These are phyloP conservation scores for Sarcophaga subvicina DNA, from an alignment of 2,888 invertebrate species.

Conservation along the genomic window DNA sequence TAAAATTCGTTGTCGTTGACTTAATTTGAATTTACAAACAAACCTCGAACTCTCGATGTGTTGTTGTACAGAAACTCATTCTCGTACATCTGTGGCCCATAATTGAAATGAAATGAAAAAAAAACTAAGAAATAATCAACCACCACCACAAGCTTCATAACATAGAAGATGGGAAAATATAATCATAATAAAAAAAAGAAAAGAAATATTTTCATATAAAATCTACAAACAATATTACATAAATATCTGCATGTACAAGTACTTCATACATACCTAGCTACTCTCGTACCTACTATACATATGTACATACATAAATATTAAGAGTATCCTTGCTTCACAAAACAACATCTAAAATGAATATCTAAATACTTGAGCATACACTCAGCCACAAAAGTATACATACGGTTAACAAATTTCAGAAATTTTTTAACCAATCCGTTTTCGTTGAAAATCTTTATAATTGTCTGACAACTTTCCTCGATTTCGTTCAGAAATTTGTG, in stretches of 20 bases:
- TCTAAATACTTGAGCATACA: background rate
- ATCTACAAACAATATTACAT: background rate
- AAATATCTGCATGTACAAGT: background rate
- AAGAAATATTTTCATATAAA: background rate
- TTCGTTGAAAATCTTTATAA: too few species aligned
- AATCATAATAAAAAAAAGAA: background rate
- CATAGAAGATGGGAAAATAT: background rate
- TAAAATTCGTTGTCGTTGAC: conserved; percentile 44
- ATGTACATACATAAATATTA: conserved; percentile 24
- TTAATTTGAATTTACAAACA: conserved; percentile 60
- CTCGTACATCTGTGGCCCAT: conserved; percentile 6
- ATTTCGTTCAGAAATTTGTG: too few species aligned
- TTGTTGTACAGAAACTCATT: background rate
- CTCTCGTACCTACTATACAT: too few species aligned
- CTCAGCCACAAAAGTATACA: too few species aligned
- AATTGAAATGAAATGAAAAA: background rate
- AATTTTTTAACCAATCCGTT: too few species aligned
- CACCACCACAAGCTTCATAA: conserved; percentile 36
- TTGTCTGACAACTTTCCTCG: too few species aligned
- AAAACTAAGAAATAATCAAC: conserved; percentile 5
- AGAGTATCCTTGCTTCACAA: conserved; percentile 38
- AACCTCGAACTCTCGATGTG: background rate
- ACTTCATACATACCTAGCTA: conserved; percentile 1
- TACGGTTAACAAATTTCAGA: too few species aligned
- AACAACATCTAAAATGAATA: conserved; percentile 30